Conservation (phyloP, 2,797 vertebrate species). For the Poecilia velifera region DNA sequence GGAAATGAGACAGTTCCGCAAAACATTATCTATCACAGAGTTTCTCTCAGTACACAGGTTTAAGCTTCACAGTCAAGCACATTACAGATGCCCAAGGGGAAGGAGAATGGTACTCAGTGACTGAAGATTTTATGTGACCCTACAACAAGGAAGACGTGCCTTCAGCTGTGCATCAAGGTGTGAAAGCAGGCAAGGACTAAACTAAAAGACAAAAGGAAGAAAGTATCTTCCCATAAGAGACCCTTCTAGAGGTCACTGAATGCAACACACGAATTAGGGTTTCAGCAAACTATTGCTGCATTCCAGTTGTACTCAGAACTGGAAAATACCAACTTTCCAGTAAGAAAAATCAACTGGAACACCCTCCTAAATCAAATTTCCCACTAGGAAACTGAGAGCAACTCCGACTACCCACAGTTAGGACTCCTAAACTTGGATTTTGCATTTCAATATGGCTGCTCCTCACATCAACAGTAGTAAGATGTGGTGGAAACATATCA, state of each 20-base stretch:
- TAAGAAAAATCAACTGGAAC: no score
- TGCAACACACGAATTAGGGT: background rate
- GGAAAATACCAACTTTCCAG: no score
- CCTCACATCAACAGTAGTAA: no score
- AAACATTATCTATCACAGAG: background rate
- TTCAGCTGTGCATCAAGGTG: background rate
- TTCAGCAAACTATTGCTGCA: background rate
- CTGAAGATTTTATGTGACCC: background rate
- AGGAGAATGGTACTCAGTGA: background rate
- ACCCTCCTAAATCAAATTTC: no score
- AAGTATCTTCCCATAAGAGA: background rate
- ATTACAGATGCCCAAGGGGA: background rate
- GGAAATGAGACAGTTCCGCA: background rate
- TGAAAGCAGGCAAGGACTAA: background rate
- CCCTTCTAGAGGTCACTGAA: background rate
- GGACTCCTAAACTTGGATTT: no score
- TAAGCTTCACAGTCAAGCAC: background rate
- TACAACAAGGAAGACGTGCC: background rate
- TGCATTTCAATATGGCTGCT: no score
- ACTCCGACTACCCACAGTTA: no score
- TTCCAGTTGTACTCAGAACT: no score
- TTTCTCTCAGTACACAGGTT: background rate
- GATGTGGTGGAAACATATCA: no score
- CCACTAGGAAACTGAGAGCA: no score
- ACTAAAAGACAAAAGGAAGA: background rate